Evolutionary conservation across 2,113 vertebrate genomes (phyloP).

Genomic region (Eudyptes chrysolophus): DNA sequence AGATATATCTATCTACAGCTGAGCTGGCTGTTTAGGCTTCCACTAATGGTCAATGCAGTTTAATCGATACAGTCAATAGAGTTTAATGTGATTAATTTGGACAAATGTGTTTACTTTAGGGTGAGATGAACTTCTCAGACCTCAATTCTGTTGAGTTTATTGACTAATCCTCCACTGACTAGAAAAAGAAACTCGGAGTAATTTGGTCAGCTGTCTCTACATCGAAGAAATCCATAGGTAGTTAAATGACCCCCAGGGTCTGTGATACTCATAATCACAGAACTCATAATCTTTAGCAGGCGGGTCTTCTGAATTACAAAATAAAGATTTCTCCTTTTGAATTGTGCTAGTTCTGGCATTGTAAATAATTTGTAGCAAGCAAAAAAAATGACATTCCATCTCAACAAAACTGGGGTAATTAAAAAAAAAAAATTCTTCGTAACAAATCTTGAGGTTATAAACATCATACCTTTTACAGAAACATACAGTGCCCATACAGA

Average conservation of each 20-base stretch:
- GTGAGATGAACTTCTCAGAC: background rate
- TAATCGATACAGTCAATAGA: constrained; percentile 22
- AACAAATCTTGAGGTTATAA: background rate
- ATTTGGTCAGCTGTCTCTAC: constrained; percentile 1
- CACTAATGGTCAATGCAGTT: background rate
- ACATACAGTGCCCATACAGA: background rate
- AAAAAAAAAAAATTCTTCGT: background rate
- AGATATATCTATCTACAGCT: background rate
- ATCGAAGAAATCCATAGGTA: background rate
- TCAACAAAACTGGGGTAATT: background rate
- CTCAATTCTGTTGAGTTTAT: background rate
- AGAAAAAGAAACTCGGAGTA: background rate
- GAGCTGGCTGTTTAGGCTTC: background rate
- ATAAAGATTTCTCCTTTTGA: background rate
- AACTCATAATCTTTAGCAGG: background rate
- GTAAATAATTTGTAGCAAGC: background rate
- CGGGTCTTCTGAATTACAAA: background rate
- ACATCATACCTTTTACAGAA: background rate
- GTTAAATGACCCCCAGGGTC: background rate
- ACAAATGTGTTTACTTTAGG: constrained; percentile 40
- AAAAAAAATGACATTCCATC: background rate
- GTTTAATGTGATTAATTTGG: constrained; percentile 35
- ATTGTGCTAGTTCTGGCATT: background rate
- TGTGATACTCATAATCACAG: background rate
- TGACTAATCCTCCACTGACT: background rate